These are phyloP conservation scores for Eurosta solidaginis DNA, from an alignment of 1,140 invertebrate species.

Conservation along the genomic window DNA sequence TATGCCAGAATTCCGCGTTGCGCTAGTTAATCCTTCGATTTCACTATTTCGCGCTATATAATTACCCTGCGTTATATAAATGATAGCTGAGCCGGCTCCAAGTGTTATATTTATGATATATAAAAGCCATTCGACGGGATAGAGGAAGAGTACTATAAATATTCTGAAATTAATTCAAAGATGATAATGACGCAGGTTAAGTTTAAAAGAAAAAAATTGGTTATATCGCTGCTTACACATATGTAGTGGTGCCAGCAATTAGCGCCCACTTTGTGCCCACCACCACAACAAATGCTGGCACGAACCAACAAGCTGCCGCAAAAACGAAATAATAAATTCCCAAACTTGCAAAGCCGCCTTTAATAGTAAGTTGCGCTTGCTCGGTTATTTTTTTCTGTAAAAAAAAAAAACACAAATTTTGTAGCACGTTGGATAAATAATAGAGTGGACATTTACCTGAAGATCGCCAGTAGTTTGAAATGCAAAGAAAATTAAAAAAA, in stretches of 20 bases:
- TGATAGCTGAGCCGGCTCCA: not conserved
- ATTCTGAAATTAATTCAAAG: not conserved
- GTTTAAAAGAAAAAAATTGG: not conserved
- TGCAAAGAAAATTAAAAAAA: not conserved
- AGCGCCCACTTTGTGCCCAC: not conserved
- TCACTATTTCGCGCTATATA: constrained; percentile 3
- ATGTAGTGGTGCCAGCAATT: not conserved
- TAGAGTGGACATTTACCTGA: not conserved
- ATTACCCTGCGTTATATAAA: not conserved
- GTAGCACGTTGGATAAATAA: no score
- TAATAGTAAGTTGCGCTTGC: not conserved
- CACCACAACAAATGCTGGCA: not conserved
- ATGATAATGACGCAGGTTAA: not conserved
- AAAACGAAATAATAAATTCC: not conserved
- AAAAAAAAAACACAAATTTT: not conserved
- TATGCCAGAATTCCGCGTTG: not conserved
- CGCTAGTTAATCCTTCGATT: not conserved
- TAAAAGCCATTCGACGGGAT: not conserved
- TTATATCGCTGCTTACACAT: not conserved
- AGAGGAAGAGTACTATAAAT: not conserved
- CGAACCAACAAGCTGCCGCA: not conserved
- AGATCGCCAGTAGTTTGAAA: not conserved
- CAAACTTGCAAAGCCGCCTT: not conserved
- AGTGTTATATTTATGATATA: not conserved
- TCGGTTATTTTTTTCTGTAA: not conserved